phyloP scores from a whole-genome alignment of 92 coral and sea anemone species.

The Parazoanthus atlanticus region DNA sequence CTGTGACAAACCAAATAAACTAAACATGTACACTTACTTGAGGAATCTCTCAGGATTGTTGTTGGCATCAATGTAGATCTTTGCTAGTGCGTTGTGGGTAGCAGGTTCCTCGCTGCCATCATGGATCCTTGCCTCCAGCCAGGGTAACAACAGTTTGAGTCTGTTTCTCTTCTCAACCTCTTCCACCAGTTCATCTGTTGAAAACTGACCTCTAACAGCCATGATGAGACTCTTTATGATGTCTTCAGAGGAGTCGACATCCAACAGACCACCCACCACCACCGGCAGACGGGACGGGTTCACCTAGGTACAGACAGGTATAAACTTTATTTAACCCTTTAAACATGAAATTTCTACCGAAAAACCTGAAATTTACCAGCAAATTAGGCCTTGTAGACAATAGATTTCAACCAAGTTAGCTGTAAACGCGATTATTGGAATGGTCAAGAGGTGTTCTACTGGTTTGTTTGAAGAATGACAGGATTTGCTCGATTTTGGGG shows the following conservation, averaged over 20 bases:
- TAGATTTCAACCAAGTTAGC: no score
- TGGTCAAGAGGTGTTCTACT: no score
- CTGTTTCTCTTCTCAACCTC: slow-evolving; percentile 97
- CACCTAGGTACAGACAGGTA: slow-evolving; percentile 59
- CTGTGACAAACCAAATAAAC: no score
- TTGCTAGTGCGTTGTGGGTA: slow-evolving; percentile 98
- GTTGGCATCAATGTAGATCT: slow-evolving; percentile 97
- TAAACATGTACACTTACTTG: slow-evolving; percentile 69
- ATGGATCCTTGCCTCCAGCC: slow-evolving; percentile 97
- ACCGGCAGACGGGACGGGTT: slow-evolving; percentile 99
- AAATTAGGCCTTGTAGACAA: no score
- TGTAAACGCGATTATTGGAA: no score
- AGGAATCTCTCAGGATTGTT: slow-evolving; percentile 99
- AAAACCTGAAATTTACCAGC: no score
- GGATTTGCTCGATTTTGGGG: no score
- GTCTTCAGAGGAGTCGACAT: slow-evolving; percentile 96
- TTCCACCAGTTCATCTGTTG: slow-evolving; percentile 98
- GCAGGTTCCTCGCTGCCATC: slow-evolving; percentile 99
- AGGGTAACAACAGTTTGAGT: slow-evolving; percentile 85
- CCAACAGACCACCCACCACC: slow-evolving; percentile 94
- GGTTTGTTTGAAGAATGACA: no score
- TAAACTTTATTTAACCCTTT: no score
- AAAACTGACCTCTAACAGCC: slow-evolving; percentile 99
- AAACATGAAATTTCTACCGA: no score
- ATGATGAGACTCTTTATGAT: slow-evolving; percentile 96